Conservation (phyloP, 2,113 vertebrate species). For the Sclerurus mexicanus region DNA sequence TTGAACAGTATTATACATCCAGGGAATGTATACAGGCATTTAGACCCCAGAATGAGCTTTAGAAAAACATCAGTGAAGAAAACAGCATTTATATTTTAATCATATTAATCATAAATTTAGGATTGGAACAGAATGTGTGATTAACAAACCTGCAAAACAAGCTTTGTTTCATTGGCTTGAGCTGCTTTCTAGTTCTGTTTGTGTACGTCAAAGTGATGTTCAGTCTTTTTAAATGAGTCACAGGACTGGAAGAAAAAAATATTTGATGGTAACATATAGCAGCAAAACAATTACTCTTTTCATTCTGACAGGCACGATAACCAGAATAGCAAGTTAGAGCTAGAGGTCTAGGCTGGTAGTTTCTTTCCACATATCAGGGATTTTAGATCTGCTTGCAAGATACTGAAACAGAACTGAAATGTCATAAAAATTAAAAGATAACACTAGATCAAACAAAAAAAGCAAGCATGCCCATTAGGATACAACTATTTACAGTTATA, state of each 20-base stretch:
- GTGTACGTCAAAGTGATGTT: constrained; percentile 26
- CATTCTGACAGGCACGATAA: constrained; percentile 35
- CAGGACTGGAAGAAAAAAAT: constrained; percentile 54
- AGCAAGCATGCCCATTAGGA: neutral
- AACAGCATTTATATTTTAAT: neutral
- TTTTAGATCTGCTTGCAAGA: constrained; percentile 22
- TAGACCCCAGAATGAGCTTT: neutral
- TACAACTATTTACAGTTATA: neutral
- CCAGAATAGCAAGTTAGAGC: constrained; percentile 34
- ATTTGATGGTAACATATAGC: constrained; percentile 55
- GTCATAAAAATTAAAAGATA: constrained; percentile 39
- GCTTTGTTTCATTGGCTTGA: constrained; percentile 31
- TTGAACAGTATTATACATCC: neutral
- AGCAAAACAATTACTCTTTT: constrained; percentile 59
- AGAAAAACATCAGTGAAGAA: neutral
- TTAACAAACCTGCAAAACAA: constrained; percentile 18
- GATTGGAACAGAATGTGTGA: neutral
- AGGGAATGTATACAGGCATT: neutral
- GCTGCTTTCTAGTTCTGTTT: constrained; percentile 48
- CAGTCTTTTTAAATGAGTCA: constrained; percentile 59
- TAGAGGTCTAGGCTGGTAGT: constrained; percentile 29
- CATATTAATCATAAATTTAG: constrained; percentile 22
- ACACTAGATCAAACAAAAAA: constrained; percentile 9
- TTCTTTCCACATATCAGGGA: neutral
- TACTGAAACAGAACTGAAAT: constrained; percentile 46